phyloP scores from a whole-genome alignment of 1,140 invertebrate species.

The Cryptotermes secundus region DNA sequence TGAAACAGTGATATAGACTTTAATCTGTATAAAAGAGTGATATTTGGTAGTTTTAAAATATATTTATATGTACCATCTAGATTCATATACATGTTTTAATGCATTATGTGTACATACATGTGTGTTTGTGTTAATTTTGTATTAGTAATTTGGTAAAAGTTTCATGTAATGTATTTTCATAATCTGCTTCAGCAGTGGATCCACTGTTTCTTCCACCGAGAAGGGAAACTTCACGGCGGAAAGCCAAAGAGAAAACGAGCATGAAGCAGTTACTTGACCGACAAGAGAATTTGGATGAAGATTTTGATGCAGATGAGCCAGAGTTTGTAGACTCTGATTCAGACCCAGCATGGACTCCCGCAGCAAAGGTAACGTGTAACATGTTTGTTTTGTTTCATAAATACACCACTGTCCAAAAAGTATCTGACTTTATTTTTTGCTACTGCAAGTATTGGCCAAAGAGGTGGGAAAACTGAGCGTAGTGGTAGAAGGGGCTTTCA shows the following conservation, averaged over 20 bases:
- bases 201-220: slow-evolving; percentile 55
- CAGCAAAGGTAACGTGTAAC: slow-evolving; percentile 48
- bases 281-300: slow-evolving; percentile 48
- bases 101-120: no score
- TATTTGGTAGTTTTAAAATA: no score
- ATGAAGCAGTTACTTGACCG: slow-evolving; percentile 48
- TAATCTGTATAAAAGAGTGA: no score
- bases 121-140: background rate
- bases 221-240: slow-evolving; percentile 61
- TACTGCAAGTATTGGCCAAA: no score
- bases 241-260: slow-evolving; percentile 62
- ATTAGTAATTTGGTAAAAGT: no score
- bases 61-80: no score
- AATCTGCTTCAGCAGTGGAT: slow-evolving; percentile 43
- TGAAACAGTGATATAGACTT: no score
- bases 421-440: no score
- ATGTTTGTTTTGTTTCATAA: background rate
- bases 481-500: no score
- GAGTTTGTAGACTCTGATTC: slow-evolving; percentile 61
- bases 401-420: no score
- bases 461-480: no score
- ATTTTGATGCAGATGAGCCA: slow-evolving; percentile 47
- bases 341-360: slow-evolving; percentile 72
- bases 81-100: no score
- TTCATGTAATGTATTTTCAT: background rate